Evolutionary conservation across 2,888 invertebrate species (phyloP).

Genomic region (Emmelina monodactyla): DNA sequence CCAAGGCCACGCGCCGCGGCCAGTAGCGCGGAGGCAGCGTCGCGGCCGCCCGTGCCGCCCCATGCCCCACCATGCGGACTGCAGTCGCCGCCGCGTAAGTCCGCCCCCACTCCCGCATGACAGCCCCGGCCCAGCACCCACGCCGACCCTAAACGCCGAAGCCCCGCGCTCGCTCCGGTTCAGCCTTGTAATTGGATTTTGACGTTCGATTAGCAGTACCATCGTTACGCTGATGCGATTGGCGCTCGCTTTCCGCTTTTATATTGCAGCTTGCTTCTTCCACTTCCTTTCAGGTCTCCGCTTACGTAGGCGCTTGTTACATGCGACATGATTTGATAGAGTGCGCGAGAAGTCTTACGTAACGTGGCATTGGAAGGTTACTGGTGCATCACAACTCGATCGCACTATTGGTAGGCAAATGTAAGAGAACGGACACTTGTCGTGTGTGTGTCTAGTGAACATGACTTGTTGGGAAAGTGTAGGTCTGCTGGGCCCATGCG

Average conservation of each 20-base stretch:
- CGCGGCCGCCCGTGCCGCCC: slow-evolving; percentile 40
- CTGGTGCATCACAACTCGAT: slow-evolving; percentile 43
- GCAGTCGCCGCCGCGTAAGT: slow-evolving; percentile 44
- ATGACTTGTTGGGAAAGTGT: slow-evolving; percentile 67
- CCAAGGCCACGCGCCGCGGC: slow-evolving; percentile 57
- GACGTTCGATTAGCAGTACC: slow-evolving; percentile 57
- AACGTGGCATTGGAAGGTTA: slow-evolving; percentile 35
- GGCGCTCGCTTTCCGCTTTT: slow-evolving; percentile 57
- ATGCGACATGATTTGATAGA: slow-evolving; percentile 6
- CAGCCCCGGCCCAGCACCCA: slow-evolving; percentile 42
- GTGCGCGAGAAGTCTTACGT: slow-evolving; percentile 40
- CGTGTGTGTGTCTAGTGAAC: slow-evolving; percentile 29
- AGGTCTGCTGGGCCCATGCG: slow-evolving; percentile 61
- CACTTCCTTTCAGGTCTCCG: slow-evolving; percentile 24
- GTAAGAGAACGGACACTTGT: slow-evolving; percentile 13
- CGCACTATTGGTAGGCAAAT: slow-evolving; percentile 28
- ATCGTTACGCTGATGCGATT: slow-evolving; percentile 54
- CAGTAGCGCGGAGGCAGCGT: slow-evolving; percentile 54
- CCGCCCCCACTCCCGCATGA: slow-evolving; percentile 41
- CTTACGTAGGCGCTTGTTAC: slow-evolving; percentile 43
- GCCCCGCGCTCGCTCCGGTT: slow-evolving; percentile 60
- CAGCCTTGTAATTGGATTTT: slow-evolving; percentile 64
- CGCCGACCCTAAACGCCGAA: slow-evolving; percentile 51
- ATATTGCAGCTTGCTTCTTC: slow-evolving; percentile 52
- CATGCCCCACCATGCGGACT: slow-evolving; percentile 28